phyloP scores from a whole-genome alignment of 1,140 invertebrate genomes.

The Tetranychus cinnabarinus region DNA sequence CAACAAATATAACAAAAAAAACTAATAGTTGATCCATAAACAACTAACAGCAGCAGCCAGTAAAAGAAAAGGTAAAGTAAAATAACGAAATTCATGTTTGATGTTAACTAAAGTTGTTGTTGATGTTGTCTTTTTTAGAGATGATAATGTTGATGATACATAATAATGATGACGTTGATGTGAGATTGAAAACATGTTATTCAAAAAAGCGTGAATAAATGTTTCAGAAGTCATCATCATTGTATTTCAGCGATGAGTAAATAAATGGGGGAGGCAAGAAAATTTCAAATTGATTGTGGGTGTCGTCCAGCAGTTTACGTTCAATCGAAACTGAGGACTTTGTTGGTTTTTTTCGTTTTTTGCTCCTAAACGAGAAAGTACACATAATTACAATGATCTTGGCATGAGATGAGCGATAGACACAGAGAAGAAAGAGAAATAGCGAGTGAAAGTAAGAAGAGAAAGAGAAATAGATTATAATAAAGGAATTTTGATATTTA shows the following conservation, averaged over 20 bases:
- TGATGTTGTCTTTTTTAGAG: too few relatives aligned
- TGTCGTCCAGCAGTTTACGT: background rate
- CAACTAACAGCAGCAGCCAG: too few relatives aligned
- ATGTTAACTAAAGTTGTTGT: too few relatives aligned
- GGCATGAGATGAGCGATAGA: background rate
- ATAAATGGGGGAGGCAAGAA: background rate
- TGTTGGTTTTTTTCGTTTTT: background rate
- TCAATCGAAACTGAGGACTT: background rate
- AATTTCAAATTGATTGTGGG: background rate
- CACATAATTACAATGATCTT: background rate
- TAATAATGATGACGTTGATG: too few relatives aligned
- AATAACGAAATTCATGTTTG: too few relatives aligned
- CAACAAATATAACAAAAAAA: too few relatives aligned
- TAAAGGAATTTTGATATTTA: background rate
- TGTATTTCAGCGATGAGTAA: background rate
- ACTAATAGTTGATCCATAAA: too few relatives aligned
- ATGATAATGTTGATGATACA: too few relatives aligned
- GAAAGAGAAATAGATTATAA: background rate
- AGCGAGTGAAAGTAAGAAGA: background rate
- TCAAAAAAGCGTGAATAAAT: too few relatives aligned
- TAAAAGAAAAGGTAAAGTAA: too few relatives aligned
- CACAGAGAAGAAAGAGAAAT: background rate
- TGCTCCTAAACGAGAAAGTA: background rate
- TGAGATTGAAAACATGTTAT: too few relatives aligned
- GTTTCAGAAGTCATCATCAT: too few relatives aligned